phyloP scores from a whole-genome alignment of 2,888 invertebrate species.

The Epirrhoe tristata region DNA sequence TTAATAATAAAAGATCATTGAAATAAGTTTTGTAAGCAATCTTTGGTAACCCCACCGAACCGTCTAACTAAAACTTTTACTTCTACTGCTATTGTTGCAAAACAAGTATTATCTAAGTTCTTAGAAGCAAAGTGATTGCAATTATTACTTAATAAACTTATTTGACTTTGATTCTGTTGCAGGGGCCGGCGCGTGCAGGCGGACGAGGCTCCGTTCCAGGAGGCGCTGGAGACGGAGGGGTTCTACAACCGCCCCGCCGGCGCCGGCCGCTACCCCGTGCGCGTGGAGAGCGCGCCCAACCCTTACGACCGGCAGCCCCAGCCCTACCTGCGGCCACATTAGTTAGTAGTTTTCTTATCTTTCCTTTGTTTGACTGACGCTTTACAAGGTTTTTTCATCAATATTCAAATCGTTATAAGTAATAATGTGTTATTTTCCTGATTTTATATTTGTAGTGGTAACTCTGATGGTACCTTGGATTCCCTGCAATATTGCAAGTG shows the following conservation, averaged over 20 bases:
- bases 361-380: no score
- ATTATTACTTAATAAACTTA: no score
- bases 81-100: conserved; percentile 5
- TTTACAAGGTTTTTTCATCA: background rate
- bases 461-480: conserved; percentile 65
- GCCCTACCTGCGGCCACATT: conserved; percentile 16
- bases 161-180: background rate
- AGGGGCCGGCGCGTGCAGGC: conserved; percentile 46
- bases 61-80: conserved; percentile 18
- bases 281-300: conserved; percentile 49
- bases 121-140: no score
- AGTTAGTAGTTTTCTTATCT: background rate
- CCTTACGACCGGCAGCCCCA: conserved; percentile 1
- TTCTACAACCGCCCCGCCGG: conserved; percentile 73
- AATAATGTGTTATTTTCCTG: background rate
- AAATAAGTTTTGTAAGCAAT: conserved; percentile 17
- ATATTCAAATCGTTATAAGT: background rate
- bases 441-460: conserved; percentile 41
- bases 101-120: no score
- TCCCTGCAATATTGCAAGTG: conserved; percentile 72
- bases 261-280: conserved; percentile 65
- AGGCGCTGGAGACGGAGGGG: conserved; percentile 65
- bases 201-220: conserved; percentile 62
- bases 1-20: background rate
- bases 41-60: conserved; percentile 20